Base-by-base conservation (phyloP, 1,140 invertebrate species). In the Helicoverpa zea region DNA sequence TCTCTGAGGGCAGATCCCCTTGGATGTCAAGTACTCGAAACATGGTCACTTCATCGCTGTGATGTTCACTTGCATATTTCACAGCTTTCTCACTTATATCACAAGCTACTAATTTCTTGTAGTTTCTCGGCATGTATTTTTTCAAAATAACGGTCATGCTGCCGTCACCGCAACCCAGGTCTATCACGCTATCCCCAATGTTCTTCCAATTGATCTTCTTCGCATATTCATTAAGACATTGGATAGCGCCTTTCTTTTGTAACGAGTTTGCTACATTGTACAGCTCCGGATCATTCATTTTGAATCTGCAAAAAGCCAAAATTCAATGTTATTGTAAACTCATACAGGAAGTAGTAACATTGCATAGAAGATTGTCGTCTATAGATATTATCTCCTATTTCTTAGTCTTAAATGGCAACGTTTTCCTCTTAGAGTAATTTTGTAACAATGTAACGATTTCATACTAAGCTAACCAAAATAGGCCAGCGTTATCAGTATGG, bases 101-200 rank as follows among this genome's bases (percentile, higher is more conserved):
- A 1, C 96, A 96, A 12, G 97, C 97, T 3, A 96, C 84, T 2
- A 97, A 64, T 68, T 90, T 91, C 3, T 90, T 87, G 12, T 94
- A 95, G 12, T 94, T 90, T 3, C 88, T 84, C 0, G 97, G 96
- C n/a, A 98, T 85, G 79, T 95, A 94, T 0, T 96, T 96, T 63
- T 96, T 90, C 11, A 98, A 91, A n/a, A 98, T 90, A 29, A 96
- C 95, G 13, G 97, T 97, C 7, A 98, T 96, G 83, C 97, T 95
- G 0, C 98, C 98, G 16, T 97, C 97, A 0, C 97, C 98, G 72
- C 97, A 98, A 1, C 98, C 98, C 14, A 98, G 96, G 86, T 98
- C 98, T 77, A 98, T 92, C 1, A 98, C 92, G 58, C 94, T 95
- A 47, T 92, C 91, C 2, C 95, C 95, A 35, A 94, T 92, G 5